These are phyloP conservation scores for Acanthopagrus latus DNA, from an alignment of 2,797 vertebrate species.

Conservation along the genomic window DNA sequence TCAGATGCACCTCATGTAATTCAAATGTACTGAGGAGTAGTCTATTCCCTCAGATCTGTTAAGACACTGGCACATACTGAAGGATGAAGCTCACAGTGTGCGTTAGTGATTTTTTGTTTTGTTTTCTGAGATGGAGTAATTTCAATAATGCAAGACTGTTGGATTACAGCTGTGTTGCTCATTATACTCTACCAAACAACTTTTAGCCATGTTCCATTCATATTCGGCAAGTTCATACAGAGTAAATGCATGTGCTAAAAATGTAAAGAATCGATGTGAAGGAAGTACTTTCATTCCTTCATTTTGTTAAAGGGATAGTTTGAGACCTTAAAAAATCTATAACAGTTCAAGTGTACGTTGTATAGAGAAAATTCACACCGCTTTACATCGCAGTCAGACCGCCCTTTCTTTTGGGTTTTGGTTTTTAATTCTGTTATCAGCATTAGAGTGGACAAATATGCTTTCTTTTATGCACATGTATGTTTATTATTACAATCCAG, in stretches of 20 bases:
- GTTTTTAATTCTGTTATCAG: no score
- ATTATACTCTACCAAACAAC: no score
- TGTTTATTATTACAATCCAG: no score
- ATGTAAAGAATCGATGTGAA: not conserved
- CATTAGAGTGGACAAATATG: no score
- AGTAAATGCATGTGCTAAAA: not conserved
- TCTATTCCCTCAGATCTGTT: slow-evolving; percentile 21
- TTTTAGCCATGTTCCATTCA: not conserved
- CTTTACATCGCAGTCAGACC: no score
- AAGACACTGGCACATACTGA: not conserved
- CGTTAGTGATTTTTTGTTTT: not conserved
- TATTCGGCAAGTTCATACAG: not conserved
- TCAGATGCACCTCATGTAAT: slow-evolving; percentile 42
- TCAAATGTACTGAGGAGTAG: slow-evolving; percentile 32
- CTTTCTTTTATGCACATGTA: no score
- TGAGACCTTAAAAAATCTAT: no score
- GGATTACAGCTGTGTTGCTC: not conserved
- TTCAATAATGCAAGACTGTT: not conserved
- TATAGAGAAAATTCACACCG: no score
- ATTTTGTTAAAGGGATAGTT: not conserved
- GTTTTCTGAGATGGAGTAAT: not conserved
- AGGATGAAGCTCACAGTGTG: not conserved
- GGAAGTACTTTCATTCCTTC: not conserved
- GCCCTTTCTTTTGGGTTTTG: no score
- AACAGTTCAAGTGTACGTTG: no score